Conservation (phyloP, 2,888 invertebrate genomes). For the Maniola hyperantus region DNA sequence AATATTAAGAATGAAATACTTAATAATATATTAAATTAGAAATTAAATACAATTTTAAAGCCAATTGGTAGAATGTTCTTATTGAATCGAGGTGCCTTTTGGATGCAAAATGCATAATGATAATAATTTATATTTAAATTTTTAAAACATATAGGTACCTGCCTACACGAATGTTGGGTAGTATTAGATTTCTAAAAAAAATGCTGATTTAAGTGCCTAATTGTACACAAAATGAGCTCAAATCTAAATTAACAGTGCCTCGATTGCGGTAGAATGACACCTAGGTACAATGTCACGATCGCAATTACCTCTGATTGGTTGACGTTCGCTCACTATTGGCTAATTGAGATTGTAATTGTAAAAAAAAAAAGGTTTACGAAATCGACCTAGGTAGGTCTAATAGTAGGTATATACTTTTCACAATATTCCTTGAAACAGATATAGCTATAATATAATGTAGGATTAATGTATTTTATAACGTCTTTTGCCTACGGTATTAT, state of each 20-base stretch:
- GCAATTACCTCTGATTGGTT: no score
- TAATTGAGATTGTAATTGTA: no score
- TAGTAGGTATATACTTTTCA: no score
- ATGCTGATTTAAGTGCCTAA: neutral
- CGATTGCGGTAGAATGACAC: no score
- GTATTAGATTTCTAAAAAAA: neutral
- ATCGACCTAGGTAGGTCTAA: no score
- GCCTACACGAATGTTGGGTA: neutral
- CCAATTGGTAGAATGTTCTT: neutral
- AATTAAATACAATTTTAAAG: neutral
- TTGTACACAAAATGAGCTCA: neutral
- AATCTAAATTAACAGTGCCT: neutral
- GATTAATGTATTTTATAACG: no score
- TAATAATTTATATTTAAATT: conserved; percentile 1
- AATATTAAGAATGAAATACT: neutral
- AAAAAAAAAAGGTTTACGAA: no score
- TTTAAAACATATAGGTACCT: neutral
- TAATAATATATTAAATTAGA: neutral
- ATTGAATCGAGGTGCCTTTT: neutral
- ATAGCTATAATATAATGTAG: no score
- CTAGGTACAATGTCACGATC: no score
- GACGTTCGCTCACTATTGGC: no score
- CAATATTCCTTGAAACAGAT: no score
- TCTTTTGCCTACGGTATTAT: no score
- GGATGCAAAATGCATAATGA: neutral